Conservation (phyloP, 1,140 invertebrate species). For the Agrilus planipennis region DNA sequence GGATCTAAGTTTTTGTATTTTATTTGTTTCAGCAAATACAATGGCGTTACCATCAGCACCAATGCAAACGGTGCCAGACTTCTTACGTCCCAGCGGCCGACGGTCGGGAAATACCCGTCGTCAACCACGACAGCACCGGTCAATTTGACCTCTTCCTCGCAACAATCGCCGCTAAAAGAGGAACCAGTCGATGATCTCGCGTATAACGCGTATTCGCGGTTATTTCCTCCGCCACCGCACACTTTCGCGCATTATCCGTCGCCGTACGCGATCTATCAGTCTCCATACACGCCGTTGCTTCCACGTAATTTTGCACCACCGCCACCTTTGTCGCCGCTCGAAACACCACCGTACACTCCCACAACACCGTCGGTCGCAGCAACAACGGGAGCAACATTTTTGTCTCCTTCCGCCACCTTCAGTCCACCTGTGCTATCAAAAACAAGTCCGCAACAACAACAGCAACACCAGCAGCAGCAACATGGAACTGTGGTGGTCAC, state of each 20-base stretch:
- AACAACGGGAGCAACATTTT: constrained; percentile 24
- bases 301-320: constrained; percentile 20
- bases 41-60: constrained; percentile 24
- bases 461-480: too few relatives aligned
- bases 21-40: constrained; percentile 18
- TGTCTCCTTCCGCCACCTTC: constrained; percentile 24
- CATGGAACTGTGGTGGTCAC: constrained; percentile 10
- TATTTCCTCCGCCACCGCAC: constrained; percentile 13
- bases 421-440: constrained; percentile 25
- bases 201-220: constrained; percentile 15
- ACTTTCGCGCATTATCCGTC: constrained; percentile 3
- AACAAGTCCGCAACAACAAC: constrained; percentile 14
- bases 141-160: constrained; percentile 26
- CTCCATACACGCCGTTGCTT: constrained; percentile 23
- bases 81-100: constrained; percentile 20
- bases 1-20: not conserved
- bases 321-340: constrained; percentile 28
- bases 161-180: too few relatives aligned
- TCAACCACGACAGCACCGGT: constrained; percentile 26
- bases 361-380: constrained; percentile 22
- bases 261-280: constrained; percentile 22
- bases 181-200: constrained; percentile 21
- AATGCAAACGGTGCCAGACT: constrained; percentile 28
- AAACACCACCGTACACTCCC: constrained; percentile 26
- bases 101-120: constrained; percentile 27